Percentiles rank a stretch among this genome's conserved stretches.
phyloP scores from a whole-genome alignment of 1,140 invertebrate species.

The Panagrolaimus sp. region DNA sequence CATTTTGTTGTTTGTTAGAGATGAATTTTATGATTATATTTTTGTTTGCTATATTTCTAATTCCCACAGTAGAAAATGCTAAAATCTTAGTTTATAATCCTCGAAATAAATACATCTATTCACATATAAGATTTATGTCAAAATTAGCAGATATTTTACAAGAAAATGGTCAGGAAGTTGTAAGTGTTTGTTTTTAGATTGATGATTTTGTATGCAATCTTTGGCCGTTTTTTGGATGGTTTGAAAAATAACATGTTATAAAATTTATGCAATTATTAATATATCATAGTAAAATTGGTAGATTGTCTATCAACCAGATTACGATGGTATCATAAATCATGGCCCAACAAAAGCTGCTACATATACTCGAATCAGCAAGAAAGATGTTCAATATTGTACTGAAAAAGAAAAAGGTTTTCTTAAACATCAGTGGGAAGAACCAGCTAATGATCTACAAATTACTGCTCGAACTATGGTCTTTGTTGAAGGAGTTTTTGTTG shows the following conservation, averaged over 20 bases:
- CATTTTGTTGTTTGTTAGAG: too few relatives aligned
- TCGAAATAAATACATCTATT: neutral
- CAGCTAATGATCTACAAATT: neutral
- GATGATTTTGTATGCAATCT: too few relatives aligned
- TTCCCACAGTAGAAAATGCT: neutral
- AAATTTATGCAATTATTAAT: too few relatives aligned
- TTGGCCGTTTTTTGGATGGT: too few relatives aligned
- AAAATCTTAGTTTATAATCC: constrained; percentile 8
- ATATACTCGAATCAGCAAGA: neutral
- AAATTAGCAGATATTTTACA: neutral
- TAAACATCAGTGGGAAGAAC: neutral
- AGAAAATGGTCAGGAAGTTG: neutral
- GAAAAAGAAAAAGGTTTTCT: neutral
- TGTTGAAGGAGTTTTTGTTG: neutral
- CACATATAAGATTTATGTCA: neutral
- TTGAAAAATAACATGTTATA: too few relatives aligned
- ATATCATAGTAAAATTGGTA: too few relatives aligned
- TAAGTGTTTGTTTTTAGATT: neutral
- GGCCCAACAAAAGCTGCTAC: neutral
- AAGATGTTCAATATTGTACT: neutral
- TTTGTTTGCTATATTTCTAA: neutral
- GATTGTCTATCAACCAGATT: neutral
- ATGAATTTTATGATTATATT: neutral
- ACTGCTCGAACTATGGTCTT: neutral
- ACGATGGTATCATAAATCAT: neutral